phyloP scores from a whole-genome alignment of 2,113 vertebrate genomes.

The Megaceryle maxima region DNA sequence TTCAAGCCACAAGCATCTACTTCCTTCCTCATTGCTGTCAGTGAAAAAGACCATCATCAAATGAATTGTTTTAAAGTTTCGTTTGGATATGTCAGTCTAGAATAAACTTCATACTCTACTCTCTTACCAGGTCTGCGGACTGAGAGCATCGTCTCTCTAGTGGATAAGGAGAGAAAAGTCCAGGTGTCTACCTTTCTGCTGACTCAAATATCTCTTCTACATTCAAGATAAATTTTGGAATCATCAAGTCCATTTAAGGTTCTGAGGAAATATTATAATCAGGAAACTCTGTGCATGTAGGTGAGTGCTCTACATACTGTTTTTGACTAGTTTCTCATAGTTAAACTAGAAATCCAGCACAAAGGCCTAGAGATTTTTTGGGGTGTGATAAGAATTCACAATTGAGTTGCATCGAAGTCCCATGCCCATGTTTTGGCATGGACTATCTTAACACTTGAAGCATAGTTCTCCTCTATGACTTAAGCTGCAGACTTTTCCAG shows the following conservation, averaged over 20 bases:
- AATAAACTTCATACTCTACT: neutral
- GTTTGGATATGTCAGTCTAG: neutral
- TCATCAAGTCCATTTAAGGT: neutral
- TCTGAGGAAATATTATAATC: neutral
- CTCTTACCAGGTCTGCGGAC: neutral
- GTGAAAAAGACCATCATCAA: neutral
- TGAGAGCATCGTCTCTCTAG: neutral
- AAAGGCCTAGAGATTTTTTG: neutral
- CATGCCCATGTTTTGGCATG: neutral
- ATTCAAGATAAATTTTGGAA: neutral
- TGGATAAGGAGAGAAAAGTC: neutral
- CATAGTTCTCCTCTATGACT: neutral
- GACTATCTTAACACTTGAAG: neutral
- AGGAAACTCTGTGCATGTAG: neutral
- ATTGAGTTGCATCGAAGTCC: neutral
- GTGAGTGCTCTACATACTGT: accelerated
- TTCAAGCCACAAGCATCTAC: neutral
- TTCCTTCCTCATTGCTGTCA: neutral
- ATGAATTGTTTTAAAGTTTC: neutral
- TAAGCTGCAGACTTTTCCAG: neutral
- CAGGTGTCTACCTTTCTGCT: neutral
- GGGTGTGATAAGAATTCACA: neutral
- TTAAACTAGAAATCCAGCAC: neutral
- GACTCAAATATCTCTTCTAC: neutral
- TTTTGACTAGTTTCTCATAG: neutral